Base-by-base conservation (phyloP, 2,113 vertebrate genomes). In the Numenius arquata region DNA sequence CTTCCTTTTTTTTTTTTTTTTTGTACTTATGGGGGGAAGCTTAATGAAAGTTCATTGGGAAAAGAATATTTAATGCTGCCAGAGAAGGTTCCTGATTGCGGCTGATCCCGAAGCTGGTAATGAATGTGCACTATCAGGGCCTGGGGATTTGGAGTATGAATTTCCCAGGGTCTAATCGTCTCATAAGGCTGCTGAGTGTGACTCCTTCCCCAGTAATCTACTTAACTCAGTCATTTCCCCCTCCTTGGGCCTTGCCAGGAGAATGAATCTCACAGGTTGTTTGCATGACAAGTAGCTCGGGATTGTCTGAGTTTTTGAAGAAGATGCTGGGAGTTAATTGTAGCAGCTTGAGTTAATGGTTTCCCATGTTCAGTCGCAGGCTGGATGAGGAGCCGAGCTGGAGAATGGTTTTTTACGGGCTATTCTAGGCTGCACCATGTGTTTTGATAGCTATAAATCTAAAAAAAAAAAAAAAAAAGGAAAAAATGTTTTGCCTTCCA, bases 161-260 rank as follows among this genome's bases (percentile, higher is more conserved):
- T 98, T 99, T 98, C 98, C 97, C 98, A 97, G 98, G 98, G 96
- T 97, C 98, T 98, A 97, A 98, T 98, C 97, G 93, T 98, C 98
- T 97, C 97, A 93, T 98, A 97, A 97, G 97, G 97, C 97, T 97
- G 96, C 97, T 21, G 97, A 97, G 97, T 98, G 96, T 98, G 98
- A 97, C 97, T 95, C 97, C 97, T 97, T 98, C 92, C 85, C 97
- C 97, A 96, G 94, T 99, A 98, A 99, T 98, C 98, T 98, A 96
- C 98, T 98, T 98, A 98, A 97, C 98, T 97, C 98, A 89, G 96
- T 96, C 95, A 96, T 97, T 97, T 97, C 95, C 82, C 94, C 98
- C 98, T 98, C 97, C 96, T 97, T 63, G 82, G 81, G 85, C 95
- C 78, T 66, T 32, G 89, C 95, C 52, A 61, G 96, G 97, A 98